phyloP scores from a whole-genome alignment of 1,140 invertebrate species.

The Odontomachus brunneus region DNA sequence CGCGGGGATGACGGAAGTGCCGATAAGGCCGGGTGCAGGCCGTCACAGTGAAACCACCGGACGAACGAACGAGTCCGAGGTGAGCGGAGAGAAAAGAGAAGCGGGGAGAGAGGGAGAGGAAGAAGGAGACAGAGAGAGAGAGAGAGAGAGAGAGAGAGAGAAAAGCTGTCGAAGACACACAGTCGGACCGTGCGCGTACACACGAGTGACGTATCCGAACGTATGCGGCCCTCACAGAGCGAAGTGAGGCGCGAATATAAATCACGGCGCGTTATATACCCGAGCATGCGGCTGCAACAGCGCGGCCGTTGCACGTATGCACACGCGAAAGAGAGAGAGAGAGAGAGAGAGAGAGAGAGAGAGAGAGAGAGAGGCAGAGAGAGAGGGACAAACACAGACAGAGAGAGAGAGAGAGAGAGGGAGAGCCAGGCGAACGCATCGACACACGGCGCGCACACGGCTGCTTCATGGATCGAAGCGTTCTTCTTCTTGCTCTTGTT shows the following conservation, averaged over 20 bases:
- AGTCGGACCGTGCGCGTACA: slow-evolving; percentile 66
- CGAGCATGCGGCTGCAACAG: slow-evolving; percentile 58
- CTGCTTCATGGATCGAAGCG: slow-evolving; percentile 44
- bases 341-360: not conserved
- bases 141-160: slow-evolving; percentile 61
- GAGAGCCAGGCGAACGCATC: slow-evolving; percentile 12
- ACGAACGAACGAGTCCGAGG: slow-evolving; percentile 48
- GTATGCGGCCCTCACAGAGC: slow-evolving; percentile 78
- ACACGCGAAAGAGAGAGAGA: slow-evolving; percentile 32
- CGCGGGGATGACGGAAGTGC: slow-evolving; percentile 73
- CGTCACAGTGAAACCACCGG: slow-evolving; percentile 66
- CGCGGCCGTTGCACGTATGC: slow-evolving; percentile 63
- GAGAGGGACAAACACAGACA: not conserved
- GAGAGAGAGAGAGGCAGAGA: not conserved
- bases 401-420: not conserved
- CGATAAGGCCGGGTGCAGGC: slow-evolving; percentile 71
- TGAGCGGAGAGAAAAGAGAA: not conserved
- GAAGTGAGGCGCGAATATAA: slow-evolving; percentile 79
- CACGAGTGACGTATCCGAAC: slow-evolving; percentile 77
- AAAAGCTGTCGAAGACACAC: slow-evolving; percentile 56
- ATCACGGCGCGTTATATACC: slow-evolving; percentile 78
- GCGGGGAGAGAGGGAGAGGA: slow-evolving; percentile 37
- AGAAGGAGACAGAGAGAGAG: not conserved
- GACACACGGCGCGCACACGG: slow-evolving; percentile 20
- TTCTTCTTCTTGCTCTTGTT: slow-evolving; percentile 56